Evolutionary conservation across 2,888 invertebrate species (phyloP).

Genomic region (Hirtodrosophila trivittata): DNA sequence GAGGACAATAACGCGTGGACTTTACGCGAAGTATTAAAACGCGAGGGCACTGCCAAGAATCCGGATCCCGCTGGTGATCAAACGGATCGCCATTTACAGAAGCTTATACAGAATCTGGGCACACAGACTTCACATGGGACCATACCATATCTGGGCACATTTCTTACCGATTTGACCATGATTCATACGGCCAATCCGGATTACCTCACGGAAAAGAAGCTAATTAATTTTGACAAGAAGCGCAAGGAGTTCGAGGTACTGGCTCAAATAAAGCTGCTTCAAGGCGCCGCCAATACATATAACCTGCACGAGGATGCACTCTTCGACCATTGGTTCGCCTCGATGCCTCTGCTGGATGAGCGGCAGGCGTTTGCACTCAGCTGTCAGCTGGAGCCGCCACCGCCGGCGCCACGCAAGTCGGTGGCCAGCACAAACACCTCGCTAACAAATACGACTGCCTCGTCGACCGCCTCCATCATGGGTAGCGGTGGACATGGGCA

Average conservation of each 20-base stretch:
- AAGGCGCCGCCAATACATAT: conserved; percentile 97
- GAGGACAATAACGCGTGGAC: conserved; percentile 99
- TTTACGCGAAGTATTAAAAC: conserved; percentile 95
- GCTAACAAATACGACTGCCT: conserved; percentile 69
- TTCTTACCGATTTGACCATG: conserved; percentile 99
- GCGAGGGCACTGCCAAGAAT: conserved; percentile 99
- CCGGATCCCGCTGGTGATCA: conserved; percentile 95
- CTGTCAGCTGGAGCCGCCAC: conserved; percentile 93
- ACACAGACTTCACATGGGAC: conserved; percentile 94
- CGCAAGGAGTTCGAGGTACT: conserved; percentile 99
- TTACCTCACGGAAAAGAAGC: conserved; percentile 87
- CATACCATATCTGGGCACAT: conserved; percentile 98
- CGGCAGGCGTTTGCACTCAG: conserved; percentile 95
- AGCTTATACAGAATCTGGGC: conserved; percentile 91
- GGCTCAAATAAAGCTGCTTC: conserved; percentile 97
- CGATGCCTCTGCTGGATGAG: conserved; percentile 95
- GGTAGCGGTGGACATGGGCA: conserved; percentile 85
- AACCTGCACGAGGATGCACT: conserved; percentile 92
- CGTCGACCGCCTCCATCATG: conserved; percentile 67
- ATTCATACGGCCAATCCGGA: conserved; percentile 98
- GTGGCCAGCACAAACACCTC: conserved; percentile 76
- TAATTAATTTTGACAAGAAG: conserved; percentile 99
- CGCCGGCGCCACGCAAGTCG: conserved; percentile 83
- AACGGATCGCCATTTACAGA: conserved; percentile 91
- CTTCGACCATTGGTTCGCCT: conserved; percentile 98